Percentiles rank a stretch among this genome's conserved stretches.
Conservation (phyloP, 2,797 vertebrate species). For the Parauchenoglanis ngamensis region DNA sequence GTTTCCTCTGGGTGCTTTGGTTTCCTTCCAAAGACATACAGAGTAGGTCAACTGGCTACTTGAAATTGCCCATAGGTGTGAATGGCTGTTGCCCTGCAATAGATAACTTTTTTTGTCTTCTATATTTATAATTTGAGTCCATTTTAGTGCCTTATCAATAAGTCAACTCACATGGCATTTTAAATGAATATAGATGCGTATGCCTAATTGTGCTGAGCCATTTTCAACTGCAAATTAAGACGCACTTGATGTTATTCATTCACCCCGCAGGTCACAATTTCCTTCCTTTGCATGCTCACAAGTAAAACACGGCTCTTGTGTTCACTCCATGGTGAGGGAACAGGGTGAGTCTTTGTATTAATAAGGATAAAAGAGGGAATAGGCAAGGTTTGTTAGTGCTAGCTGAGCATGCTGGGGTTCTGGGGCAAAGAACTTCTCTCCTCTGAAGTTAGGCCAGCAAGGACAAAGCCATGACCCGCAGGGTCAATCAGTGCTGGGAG, state of each 20-base stretch:
- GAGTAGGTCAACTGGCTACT: too few species aligned
- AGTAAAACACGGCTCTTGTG: not conserved
- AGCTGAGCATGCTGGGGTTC: conserved; percentile 48
- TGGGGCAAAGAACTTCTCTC: conserved; percentile 27
- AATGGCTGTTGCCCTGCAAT: too few species aligned
- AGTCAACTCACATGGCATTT: not conserved
- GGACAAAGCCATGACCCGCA: conserved; percentile 51
- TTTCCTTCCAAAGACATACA: too few species aligned
- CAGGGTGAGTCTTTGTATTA: conserved; percentile 44
- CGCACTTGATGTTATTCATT: not conserved
- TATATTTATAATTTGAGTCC: not conserved
- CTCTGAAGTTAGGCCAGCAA: conserved; percentile 46
- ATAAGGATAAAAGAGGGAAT: conserved; percentile 30
- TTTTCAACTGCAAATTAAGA: not conserved
- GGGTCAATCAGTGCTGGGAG: conserved; percentile 43
- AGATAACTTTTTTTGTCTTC: not conserved
- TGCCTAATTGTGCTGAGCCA: not conserved
- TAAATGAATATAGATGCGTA: not conserved
- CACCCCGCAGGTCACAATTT: not conserved
- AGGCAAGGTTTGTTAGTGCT: conserved; percentile 33
- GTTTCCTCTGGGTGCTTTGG: too few species aligned
- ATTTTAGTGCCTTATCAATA: not conserved
- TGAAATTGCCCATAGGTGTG: too few species aligned
- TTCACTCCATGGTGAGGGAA: conserved; percentile 30
- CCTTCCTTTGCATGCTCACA: not conserved